These are phyloP conservation scores for Kryphioiulus occultus DNA, from an alignment of 2,888 invertebrate genomes.

Conservation along the genomic window DNA sequence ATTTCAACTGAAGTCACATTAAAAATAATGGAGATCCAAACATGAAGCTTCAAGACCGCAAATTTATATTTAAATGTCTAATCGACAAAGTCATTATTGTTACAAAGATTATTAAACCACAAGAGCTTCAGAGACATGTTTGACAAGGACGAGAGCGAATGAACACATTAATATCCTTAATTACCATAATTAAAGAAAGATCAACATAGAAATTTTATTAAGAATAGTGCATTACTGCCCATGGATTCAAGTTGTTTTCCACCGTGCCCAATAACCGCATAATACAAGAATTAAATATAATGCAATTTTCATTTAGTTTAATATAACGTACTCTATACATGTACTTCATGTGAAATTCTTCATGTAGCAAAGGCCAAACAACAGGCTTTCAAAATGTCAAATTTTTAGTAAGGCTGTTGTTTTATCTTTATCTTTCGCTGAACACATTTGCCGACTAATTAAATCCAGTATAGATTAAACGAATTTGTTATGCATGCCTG, in stretches of 20 bases:
- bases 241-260: not conserved
- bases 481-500: not conserved
- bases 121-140: not conserved
- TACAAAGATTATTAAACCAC: not conserved
- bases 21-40: not conserved
- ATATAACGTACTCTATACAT: not conserved
- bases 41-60: not conserved
- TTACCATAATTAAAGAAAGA: not conserved
- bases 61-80: slow-evolving; percentile 3
- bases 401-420: not conserved
- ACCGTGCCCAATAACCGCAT: not conserved
- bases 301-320: not conserved
- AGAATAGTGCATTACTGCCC: not conserved
- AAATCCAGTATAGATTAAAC: not conserved
- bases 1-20: not conserved
- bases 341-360: not conserved
- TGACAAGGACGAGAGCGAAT: not conserved
- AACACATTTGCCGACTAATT: not conserved
- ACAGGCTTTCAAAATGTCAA: not conserved
- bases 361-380: not conserved
- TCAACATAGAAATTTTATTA: not conserved
- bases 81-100: not conserved
- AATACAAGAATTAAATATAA: not conserved
- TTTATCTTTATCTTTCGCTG: not conserved
- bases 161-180: not conserved